These are phyloP conservation scores for Anomalospiza imberbis DNA, from an alignment of 2,797 vertebrate genomes.

Conservation along the genomic window DNA sequence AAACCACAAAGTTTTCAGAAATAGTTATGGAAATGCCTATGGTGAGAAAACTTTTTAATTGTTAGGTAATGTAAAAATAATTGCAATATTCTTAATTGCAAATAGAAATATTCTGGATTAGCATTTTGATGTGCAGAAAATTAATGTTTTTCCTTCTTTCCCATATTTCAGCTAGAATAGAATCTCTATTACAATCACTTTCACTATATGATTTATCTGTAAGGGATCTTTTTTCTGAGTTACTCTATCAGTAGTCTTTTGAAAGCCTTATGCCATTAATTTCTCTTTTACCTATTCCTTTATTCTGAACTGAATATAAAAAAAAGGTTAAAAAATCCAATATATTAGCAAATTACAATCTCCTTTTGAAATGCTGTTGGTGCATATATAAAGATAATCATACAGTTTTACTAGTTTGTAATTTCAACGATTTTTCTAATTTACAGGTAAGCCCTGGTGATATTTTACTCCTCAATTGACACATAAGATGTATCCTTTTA, in stretches of 20 bases:
- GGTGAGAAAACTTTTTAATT: neutral
- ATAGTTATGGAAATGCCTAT: neutral
- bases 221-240: neutral
- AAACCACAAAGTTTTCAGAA: neutral
- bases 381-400: neutral
- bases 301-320: neutral
- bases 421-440: neutral
- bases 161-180: neutral
- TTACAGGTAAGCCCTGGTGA: neutral
- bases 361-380: neutral
- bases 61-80: neutral
- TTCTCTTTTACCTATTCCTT: neutral
- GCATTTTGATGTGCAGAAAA: neutral
- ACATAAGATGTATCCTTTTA: rapidly evolving
- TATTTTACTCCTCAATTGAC: neutral
- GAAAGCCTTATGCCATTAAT: neutral
- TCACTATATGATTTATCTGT: neutral
- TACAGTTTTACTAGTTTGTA: neutral
- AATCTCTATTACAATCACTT: neutral
- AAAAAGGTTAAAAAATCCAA: neutral
- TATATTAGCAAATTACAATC: neutral
- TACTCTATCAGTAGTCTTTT: neutral
- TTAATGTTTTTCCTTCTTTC: neutral
- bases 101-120: neutral
- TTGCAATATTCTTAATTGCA: neutral